phyloP scores from a whole-genome alignment of 2,113 vertebrate species.

The Elgaria multicarinata region DNA sequence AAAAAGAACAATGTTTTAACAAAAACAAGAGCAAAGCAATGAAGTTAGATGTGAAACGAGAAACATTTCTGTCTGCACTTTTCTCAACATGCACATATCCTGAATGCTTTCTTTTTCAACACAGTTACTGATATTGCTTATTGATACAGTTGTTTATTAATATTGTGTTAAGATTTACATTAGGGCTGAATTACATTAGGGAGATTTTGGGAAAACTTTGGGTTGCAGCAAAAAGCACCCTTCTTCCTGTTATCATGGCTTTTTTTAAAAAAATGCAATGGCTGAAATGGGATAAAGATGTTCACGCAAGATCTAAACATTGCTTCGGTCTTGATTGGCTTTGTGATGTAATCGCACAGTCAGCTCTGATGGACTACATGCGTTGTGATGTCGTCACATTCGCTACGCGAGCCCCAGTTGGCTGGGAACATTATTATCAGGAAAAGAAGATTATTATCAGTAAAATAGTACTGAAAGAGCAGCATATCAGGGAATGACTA shows the following conservation, averaged over 20 bases:
- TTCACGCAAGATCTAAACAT: not conserved
- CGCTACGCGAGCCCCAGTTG: not conserved
- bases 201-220: not conserved
- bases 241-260: not conserved
- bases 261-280: no score
- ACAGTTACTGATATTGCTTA: not conserved
- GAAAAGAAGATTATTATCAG: not conserved
- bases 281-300: not conserved
- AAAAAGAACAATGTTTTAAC: slow-evolving; percentile 13
- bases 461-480: not conserved
- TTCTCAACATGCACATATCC: not conserved
- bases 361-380: not conserved
- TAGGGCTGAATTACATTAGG: not conserved
- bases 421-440: not conserved
- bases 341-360: not conserved
- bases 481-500: not conserved
- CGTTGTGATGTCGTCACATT: not conserved
- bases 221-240: not conserved
- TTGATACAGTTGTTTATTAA: no score
- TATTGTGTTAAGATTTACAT: not conserved
- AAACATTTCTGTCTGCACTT: fast-evolving
- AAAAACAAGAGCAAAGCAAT: slow-evolving; percentile 23
- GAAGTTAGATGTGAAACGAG: not conserved
- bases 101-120: no score
- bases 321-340: no score